phyloP scores from a whole-genome alignment of 2,888 invertebrate species.

The Blomia tropicalis region DNA sequence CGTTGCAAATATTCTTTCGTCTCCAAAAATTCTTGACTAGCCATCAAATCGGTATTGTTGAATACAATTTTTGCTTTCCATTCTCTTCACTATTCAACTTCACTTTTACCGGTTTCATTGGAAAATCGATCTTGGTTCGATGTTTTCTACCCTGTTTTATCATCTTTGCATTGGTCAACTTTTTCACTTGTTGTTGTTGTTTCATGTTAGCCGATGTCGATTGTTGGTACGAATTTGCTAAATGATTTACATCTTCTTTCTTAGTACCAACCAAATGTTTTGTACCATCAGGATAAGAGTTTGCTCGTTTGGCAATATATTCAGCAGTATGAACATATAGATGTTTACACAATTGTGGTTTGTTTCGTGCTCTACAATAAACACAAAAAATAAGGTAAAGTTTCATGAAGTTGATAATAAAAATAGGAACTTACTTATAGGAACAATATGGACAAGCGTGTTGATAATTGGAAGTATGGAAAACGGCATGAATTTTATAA shows the following conservation, averaged over 20 bases:
- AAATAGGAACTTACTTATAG: slow-evolving; percentile 30
- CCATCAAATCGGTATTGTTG: slow-evolving; percentile 28
- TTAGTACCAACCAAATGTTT: slow-evolving; percentile 14
- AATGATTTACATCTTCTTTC: neutral
- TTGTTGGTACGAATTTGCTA: neutral
- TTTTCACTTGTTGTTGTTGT: neutral
- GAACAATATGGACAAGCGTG: slow-evolving; percentile 44
- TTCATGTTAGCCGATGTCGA: neutral
- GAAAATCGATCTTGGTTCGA: slow-evolving; percentile 1
- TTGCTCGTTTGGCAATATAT: slow-evolving; percentile 28
- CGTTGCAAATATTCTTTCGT: slow-evolving; percentile 25
- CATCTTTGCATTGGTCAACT: neutral
- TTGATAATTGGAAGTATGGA: slow-evolving; percentile 48
- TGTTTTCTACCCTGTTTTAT: neutral
- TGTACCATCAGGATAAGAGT: slow-evolving; percentile 24
- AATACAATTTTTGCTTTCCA: slow-evolving; percentile 14
- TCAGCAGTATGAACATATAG: slow-evolving; percentile 34
- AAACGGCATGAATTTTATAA: slow-evolving; percentile 52
- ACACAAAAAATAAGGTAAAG: neutral
- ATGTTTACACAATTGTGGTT: slow-evolving; percentile 36
- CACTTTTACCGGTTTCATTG: slow-evolving; percentile 11
- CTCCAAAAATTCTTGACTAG: slow-evolving; percentile 27
- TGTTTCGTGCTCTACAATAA: slow-evolving; percentile 34
- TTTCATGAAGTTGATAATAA: neutral
- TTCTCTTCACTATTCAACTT: slow-evolving; percentile 1